These are phyloP conservation scores for Uloborus diversus DNA, from an alignment of 1,140 invertebrate species.

Conservation along the genomic window DNA sequence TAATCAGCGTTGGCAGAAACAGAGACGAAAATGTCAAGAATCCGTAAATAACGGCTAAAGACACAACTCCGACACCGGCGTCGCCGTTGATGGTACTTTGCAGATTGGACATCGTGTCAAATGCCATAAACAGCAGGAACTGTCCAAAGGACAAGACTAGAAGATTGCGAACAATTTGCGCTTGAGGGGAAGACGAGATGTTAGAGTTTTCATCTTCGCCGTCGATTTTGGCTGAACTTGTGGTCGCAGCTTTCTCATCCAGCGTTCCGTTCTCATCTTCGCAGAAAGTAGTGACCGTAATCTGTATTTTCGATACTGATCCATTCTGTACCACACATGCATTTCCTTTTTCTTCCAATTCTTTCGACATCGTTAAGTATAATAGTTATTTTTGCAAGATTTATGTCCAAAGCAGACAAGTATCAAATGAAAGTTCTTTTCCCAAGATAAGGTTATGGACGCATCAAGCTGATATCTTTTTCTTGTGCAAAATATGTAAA, in stretches of 20 bases:
- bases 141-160: constrained; percentile 85
- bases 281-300: not conserved
- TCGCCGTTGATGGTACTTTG: constrained; percentile 49
- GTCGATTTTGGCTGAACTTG: not conserved
- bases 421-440: no score
- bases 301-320: no score
- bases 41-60: constrained; percentile 62
- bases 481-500: no score
- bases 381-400: no score
- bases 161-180: constrained; percentile 82
- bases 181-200: not conserved
- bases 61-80: not conserved
- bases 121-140: constrained; percentile 66
- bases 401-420: no score
- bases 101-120: constrained; percentile 5
- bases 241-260: not conserved
- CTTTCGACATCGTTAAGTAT: no score
- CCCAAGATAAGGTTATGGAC: no score
- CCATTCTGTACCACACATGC: no score
- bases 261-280: not conserved
- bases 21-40: constrained; percentile 58
- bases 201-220: not conserved
- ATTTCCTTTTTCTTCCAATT: no score
- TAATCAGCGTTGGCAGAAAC: constrained; percentile 53
- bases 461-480: no score